These are phyloP conservation scores for Paratrypauchen microcephalus DNA, from an alignment of 2,797 vertebrate species.

Conservation along the genomic window DNA sequence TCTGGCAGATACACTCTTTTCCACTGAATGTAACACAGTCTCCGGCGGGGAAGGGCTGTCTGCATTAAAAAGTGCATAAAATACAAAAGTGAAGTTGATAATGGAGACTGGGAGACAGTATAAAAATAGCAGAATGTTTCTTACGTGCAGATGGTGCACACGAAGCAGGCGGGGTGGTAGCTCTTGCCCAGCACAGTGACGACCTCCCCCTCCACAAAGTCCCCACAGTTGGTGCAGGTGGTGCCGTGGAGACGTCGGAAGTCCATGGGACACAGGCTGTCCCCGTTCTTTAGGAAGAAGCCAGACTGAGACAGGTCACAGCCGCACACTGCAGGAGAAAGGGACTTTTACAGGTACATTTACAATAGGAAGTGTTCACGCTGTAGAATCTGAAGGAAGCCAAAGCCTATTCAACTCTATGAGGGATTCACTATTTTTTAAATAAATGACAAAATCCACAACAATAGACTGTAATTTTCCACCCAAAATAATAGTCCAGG, in stretches of 20 bases:
- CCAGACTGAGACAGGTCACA: slow-evolving; percentile 94
- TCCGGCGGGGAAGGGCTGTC: slow-evolving; percentile 91
- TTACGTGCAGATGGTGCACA: slow-evolving; percentile 95
- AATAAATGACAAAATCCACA: no score
- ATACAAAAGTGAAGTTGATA: not conserved
- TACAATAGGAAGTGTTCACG: no score
- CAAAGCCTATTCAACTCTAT: no score
- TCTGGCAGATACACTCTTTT: slow-evolving; percentile 93
- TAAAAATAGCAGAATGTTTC: slow-evolving; percentile 5
- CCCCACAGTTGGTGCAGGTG: slow-evolving; percentile 90
- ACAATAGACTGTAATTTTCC: no score
- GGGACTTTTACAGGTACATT: not conserved
- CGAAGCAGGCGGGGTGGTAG: slow-evolving; percentile 95
- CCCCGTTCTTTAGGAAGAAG: slow-evolving; percentile 91
- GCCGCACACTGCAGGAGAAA: slow-evolving; percentile 84
- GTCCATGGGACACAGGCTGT: slow-evolving; percentile 94
- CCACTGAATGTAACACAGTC: slow-evolving; percentile 96
- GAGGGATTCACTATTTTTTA: no score
- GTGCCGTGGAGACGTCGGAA: slow-evolving; percentile 96
- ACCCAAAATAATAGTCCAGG: no score
- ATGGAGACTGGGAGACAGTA: not conserved
- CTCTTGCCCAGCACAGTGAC: slow-evolving; percentile 94
- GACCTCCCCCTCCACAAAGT: slow-evolving; percentile 95
- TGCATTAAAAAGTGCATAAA: slow-evolving; percentile 49
- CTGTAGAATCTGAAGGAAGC: no score